Evolutionary conservation across 2,888 invertebrate genomes (phyloP).

Genomic region (Chrysolina oricalcia): DNA sequence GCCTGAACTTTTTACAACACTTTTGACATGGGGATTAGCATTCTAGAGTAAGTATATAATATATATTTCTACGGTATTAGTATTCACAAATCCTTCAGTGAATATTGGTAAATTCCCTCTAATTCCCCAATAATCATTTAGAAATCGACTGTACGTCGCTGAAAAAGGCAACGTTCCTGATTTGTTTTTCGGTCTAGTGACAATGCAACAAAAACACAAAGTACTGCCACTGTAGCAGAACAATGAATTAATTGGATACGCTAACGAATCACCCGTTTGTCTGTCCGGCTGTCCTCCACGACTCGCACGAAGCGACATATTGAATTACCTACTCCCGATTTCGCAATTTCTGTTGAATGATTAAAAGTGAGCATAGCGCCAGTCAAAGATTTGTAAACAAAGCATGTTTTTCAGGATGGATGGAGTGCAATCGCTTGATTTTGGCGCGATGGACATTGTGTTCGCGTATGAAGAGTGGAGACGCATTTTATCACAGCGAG

Average conservation of each 20-base stretch:
- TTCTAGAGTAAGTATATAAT: too few species aligned
- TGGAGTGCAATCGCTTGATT: background rate
- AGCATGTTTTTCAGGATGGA: constrained; percentile 20
- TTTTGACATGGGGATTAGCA: too few species aligned
- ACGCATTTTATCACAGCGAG: too few species aligned
- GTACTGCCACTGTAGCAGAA: constrained; percentile 43
- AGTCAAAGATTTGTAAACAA: constrained; percentile 44
- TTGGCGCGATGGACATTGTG: background rate
- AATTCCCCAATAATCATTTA: too few species aligned
- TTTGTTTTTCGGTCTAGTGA: constrained; percentile 37
- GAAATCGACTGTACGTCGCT: background rate
- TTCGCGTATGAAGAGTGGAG: too few species aligned
- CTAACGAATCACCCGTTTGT: constrained; percentile 42
- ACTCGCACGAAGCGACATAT: constrained; percentile 41
- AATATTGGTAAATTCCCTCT: too few species aligned
- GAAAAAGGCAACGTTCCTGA: constrained; percentile 34
- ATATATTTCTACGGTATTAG: too few species aligned
- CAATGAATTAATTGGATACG: constrained; percentile 51
- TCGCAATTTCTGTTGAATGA: constrained; percentile 43
- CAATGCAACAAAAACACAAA: constrained; percentile 48
- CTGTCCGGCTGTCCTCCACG: constrained; percentile 33
- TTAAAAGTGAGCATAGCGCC: constrained; percentile 43
- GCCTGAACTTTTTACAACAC: too few species aligned
- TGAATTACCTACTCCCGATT: constrained; percentile 44
- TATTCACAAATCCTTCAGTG: too few species aligned